phyloP scores from a whole-genome alignment of 2,113 vertebrate genomes.

The Heterotilapia buettikoferi region DNA sequence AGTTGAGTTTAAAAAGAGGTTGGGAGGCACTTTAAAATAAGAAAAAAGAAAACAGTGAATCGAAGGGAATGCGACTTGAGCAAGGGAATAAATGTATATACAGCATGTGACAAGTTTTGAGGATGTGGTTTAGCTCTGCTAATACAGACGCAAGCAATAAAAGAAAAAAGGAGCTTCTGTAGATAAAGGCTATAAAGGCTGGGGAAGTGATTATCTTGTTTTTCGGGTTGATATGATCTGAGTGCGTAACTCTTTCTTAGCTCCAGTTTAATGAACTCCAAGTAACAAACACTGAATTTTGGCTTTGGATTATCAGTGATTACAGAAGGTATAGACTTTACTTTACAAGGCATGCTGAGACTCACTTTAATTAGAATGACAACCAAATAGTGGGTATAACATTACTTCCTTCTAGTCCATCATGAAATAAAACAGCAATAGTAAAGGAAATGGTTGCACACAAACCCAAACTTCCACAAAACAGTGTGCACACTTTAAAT shows the following conservation, averaged over 20 bases:
- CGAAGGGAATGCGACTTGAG: neutral
- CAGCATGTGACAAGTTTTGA: neutral
- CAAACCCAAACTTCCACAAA: neutral
- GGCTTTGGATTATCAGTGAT: conserved; percentile 21
- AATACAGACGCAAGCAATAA: neutral
- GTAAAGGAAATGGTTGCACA: neutral
- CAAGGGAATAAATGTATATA: neutral
- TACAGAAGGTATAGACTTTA: neutral
- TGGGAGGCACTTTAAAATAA: neutral
- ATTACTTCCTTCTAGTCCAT: neutral
- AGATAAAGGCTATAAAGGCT: neutral
- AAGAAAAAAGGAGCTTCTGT: neutral
- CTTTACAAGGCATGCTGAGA: neutral
- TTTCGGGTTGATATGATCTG: conserved; percentile 7
- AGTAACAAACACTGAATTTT: conserved; percentile 10
- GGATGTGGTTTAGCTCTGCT: neutral
- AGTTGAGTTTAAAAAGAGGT: neutral
- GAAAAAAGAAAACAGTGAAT: neutral
- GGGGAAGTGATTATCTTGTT: neutral
- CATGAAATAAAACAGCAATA: neutral
- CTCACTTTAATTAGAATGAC: conserved; percentile 18
- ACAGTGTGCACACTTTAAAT: neutral
- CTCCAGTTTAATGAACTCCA: conserved; percentile 24
- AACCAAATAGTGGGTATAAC: neutral
- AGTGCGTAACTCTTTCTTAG: neutral